Conservation (phyloP, 2,888 invertebrate genomes). For the Euphydryas editha region DNA sequence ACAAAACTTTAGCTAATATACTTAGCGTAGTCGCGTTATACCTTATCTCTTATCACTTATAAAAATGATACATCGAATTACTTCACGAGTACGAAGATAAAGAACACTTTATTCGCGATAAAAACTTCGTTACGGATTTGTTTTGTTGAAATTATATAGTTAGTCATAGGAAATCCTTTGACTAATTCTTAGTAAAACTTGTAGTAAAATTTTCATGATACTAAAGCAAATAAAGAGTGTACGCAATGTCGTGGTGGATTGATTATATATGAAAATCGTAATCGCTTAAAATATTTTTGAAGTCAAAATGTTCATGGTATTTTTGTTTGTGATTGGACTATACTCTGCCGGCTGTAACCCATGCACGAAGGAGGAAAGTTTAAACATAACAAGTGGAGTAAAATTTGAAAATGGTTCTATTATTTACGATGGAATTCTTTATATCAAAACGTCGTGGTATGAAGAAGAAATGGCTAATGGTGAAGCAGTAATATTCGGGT, state of each 20-base stretch:
- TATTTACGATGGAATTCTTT: conserved; percentile 61
- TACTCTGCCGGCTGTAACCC: conserved; percentile 44
- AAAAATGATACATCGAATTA: conserved; percentile 76
- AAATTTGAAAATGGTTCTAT: conserved; percentile 60
- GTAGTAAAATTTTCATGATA: neutral
- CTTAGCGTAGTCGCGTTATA: conserved; percentile 44
- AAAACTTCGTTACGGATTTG: conserved; percentile 50
- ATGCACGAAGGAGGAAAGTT: conserved; percentile 61
- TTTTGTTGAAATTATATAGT: conserved; percentile 50
- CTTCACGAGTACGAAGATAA: conserved; percentile 69
- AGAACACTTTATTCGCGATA: conserved; percentile 61
- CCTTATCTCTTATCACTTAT: conserved; percentile 70
- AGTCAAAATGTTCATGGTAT: conserved; percentile 38
- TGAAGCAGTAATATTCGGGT: conserved; percentile 53
- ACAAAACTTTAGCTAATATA: conserved; percentile 14
- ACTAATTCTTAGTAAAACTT: conserved; percentile 19
- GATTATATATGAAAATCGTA: conserved; percentile 9
- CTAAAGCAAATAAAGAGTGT: neutral
- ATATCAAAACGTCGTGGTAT: conserved; percentile 59
- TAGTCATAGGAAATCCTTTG: conserved; percentile 43
- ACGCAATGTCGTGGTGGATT: neutral
- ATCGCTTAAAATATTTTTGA: neutral
- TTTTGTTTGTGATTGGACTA: conserved; percentile 41
- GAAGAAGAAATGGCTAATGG: conserved; percentile 53
- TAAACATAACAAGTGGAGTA: conserved; percentile 64